These are phyloP conservation scores for Callimorpha dominula DNA, from an alignment of 2,888 invertebrate species.

Conservation along the genomic window DNA sequence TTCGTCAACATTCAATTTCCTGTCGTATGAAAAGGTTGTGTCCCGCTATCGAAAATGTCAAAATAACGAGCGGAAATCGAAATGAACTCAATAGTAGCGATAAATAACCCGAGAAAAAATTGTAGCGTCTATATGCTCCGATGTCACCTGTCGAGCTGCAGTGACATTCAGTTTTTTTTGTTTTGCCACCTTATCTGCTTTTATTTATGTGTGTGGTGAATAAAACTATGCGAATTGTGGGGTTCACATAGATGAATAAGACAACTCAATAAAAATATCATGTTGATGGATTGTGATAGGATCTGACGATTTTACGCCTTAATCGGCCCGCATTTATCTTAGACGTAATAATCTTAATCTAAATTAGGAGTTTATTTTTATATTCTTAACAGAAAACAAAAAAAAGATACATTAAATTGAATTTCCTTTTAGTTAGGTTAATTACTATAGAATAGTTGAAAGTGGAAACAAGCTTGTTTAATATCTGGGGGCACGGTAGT, in stretches of 20 bases:
- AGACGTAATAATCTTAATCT: too few species aligned
- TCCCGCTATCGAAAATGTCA: slow-evolving; percentile 63
- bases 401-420: too few species aligned
- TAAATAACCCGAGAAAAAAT: slow-evolving; percentile 27
- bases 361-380: too few species aligned
- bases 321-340: not conserved
- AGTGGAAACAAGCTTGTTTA: too few species aligned
- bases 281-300: not conserved
- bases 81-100: slow-evolving; percentile 47
- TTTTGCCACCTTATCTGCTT: not conserved
- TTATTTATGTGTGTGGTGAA: not conserved
- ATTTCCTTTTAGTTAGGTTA: too few species aligned
- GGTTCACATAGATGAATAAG: not conserved
- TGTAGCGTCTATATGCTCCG: slow-evolving; percentile 6
- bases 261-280: not conserved
- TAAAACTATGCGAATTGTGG: not conserved
- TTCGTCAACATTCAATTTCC: slow-evolving; percentile 76
- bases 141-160: not conserved
- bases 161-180: slow-evolving; percentile 2
- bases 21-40: slow-evolving; percentile 65
- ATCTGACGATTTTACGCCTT: not conserved
- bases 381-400: too few species aligned
- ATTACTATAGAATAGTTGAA: too few species aligned
- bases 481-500: too few species aligned
- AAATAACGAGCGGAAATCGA: slow-evolving; percentile 71